These are phyloP conservation scores for Argentina silus DNA, from an alignment of 2,797 vertebrate species.

Conservation along the genomic window DNA sequence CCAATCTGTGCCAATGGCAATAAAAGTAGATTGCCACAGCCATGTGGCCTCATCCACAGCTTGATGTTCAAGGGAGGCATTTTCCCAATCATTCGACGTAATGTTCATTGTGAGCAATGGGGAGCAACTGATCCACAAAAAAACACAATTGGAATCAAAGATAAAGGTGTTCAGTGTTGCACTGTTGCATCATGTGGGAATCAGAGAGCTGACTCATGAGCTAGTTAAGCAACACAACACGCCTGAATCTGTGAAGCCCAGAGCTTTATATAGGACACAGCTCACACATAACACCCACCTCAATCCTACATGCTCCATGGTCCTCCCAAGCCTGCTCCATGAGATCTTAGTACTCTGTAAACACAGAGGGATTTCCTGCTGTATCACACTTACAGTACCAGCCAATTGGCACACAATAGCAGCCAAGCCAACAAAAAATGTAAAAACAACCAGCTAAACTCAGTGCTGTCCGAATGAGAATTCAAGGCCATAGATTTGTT, in stretches of 20 bases:
- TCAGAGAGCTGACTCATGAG: conserved; percentile 18
- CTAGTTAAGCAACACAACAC: not conserved
- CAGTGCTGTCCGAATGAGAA: not conserved
- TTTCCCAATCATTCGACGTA: not conserved
- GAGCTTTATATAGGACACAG: conserved; percentile 21
- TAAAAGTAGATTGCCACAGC: not conserved
- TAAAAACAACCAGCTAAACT: not conserved
- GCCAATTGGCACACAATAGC: not conserved
- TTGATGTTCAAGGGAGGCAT: not conserved
- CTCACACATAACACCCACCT: not conserved
- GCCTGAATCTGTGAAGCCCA: conserved; percentile 3
- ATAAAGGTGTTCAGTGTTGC: not conserved
- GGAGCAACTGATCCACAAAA: not conserved
- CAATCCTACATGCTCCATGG: conserved; percentile 1
- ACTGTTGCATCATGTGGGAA: conserved; percentile 4
- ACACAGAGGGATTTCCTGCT: conserved; percentile 4
- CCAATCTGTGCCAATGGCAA: not conserved
- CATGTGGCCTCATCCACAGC: not conserved
- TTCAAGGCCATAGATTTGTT: not conserved
- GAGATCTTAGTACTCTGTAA: not conserved
- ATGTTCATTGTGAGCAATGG: not conserved
- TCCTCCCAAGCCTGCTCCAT: not conserved
- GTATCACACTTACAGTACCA: not conserved
- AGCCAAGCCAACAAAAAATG: not conserved
- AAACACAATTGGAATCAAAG: not conserved